Conservation (phyloP, 2,797 vertebrate genomes). For the Podarcis lilfordi region DNA sequence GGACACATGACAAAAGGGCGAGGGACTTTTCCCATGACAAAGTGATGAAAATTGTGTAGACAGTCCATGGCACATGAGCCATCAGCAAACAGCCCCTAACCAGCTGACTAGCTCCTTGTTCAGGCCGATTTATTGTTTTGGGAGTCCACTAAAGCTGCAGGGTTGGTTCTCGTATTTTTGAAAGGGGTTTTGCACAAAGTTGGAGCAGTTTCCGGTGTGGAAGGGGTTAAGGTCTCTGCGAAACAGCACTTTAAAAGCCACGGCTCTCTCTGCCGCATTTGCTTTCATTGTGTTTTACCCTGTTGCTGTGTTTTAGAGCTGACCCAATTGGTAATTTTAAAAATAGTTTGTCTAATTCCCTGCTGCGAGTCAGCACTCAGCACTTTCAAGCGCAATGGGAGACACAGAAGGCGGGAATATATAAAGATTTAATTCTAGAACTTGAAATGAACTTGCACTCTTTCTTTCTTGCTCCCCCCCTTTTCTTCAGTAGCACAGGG, state of each 20-base stretch:
- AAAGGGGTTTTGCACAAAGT: neutral
- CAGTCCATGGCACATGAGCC: too few species aligned
- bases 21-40: too few species aligned
- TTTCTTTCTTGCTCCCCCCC: neutral
- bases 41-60: too few species aligned
- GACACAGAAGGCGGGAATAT: constrained; percentile 46
- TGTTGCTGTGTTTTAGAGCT: constrained; percentile 48
- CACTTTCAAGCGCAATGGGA: constrained; percentile 58
- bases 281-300: constrained; percentile 40
- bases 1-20: too few species aligned
- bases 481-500: constrained; percentile 1
- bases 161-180: neutral
- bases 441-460: constrained; percentile 46
- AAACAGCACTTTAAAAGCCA: constrained; percentile 40
- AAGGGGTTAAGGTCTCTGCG: constrained; percentile 15
- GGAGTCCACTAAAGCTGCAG: neutral
- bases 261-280: constrained; percentile 2
- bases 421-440: constrained; percentile 69
- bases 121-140: neutral
- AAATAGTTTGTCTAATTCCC: constrained; percentile 57
- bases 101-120: neutral
- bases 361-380: constrained; percentile 49
- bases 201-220: neutral
- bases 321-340: constrained; percentile 40
- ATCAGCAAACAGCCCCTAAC: too few species aligned